Percentiles rank a stretch among this genome's conserved stretches.
Evolutionary conservation across 2,113 vertebrate genomes (phyloP).

Genomic region (Mustelus asterias): DNA sequence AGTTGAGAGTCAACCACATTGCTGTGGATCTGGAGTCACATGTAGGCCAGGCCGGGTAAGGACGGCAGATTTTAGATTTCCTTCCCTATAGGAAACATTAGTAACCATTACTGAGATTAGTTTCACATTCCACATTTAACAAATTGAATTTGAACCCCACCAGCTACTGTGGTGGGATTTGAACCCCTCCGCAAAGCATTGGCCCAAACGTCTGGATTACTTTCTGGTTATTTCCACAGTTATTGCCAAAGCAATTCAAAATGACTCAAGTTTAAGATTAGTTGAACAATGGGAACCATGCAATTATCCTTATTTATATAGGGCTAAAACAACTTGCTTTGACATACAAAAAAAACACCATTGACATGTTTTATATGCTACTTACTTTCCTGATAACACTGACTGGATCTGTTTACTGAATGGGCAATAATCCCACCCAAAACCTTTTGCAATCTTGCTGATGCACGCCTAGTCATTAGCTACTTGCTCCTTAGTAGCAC

Average conservation of each 20-base stretch:
- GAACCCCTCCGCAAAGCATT: too few species aligned
- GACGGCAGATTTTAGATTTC: too few species aligned
- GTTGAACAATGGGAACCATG: neutral
- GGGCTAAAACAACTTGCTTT: neutral
- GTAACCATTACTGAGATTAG: too few species aligned
- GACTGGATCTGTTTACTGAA: neutral
- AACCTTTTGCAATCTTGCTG: neutral
- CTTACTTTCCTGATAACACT: neutral
- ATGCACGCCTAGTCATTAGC: neutral
- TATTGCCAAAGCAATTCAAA: neutral
- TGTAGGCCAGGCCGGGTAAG: too few species aligned
- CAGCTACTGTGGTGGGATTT: too few species aligned
- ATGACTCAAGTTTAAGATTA: neutral
- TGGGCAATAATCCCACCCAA: neutral
- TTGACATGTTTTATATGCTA: neutral
- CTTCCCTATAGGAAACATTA: too few species aligned
- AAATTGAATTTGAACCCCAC: too few species aligned
- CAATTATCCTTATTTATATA: neutral
- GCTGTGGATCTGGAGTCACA: too few species aligned
- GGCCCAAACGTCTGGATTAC: too few species aligned
- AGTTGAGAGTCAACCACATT: too few species aligned
- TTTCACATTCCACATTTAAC: too few species aligned
- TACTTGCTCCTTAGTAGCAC: neutral
- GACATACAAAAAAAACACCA: neutral
- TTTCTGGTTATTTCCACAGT: neutral